These are phyloP conservation scores for Aricia artaxerxes DNA, from an alignment of 2,888 invertebrate genomes.

Conservation along the genomic window DNA sequence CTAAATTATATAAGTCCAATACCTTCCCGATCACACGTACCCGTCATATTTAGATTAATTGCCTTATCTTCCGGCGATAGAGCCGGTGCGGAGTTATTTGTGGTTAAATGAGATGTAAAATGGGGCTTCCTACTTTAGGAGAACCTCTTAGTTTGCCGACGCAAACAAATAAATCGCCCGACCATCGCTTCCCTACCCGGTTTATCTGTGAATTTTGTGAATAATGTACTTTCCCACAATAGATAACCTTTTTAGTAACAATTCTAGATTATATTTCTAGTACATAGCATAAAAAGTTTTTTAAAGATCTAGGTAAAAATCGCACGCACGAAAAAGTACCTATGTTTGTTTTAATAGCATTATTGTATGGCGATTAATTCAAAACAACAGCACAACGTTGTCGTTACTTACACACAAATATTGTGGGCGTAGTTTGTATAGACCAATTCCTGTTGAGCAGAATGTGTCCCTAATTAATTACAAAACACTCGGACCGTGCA, in stretches of 20 bases:
- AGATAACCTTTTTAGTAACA: conserved; percentile 27
- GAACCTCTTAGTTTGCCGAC: conserved; percentile 53
- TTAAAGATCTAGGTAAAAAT: neutral
- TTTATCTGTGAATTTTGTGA: conserved; percentile 39
- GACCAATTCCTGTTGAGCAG: neutral
- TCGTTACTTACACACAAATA: neutral
- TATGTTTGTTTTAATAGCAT: neutral
- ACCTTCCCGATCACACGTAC: conserved; percentile 36
- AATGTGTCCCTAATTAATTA: conserved; percentile 19
- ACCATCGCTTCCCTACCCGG: conserved; percentile 46
- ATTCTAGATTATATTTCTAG: neutral
- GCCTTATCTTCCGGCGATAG: conserved; percentile 28
- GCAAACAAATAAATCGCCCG: conserved; percentile 60
- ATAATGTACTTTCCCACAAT: conserved; percentile 34
- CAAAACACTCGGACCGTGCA: neutral
- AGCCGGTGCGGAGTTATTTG: conserved; percentile 43
- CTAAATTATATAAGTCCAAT: neutral
- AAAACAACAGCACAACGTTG: neutral
- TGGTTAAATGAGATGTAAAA: conserved; percentile 63
- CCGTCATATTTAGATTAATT: conserved; percentile 31
- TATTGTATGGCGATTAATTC: neutral
- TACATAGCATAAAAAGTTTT: neutral
- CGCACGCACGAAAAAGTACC: neutral
- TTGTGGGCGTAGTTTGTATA: neutral
- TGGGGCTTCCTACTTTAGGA: conserved; percentile 58